These are phyloP conservation scores for Sitophilus oryzae DNA, from an alignment of 1,140 invertebrate genomes.

Conservation along the genomic window DNA sequence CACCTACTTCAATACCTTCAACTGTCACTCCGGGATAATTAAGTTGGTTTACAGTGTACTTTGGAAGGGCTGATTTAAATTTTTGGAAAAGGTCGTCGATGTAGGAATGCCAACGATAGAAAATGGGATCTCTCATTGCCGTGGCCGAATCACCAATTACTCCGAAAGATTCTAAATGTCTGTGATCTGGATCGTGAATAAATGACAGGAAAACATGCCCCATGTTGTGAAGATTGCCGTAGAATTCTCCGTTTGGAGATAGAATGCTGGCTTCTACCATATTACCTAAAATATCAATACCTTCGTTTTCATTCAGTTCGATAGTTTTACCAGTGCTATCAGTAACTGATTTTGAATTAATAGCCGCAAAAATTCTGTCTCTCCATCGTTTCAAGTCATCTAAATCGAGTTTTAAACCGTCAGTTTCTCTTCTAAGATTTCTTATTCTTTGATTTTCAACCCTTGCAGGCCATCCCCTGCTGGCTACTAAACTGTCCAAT, in stretches of 20 bases:
- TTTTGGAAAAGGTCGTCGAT: conserved; percentile 65
- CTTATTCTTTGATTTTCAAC: conserved; percentile 52
- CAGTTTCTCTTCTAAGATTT: conserved; percentile 60
- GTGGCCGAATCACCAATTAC: conserved; percentile 60
- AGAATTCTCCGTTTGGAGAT: conserved; percentile 60
- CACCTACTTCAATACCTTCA: conserved; percentile 47
- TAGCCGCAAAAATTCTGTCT: conserved; percentile 66
- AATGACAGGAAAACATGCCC: conserved; percentile 61
- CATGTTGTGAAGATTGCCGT: conserved; percentile 71
- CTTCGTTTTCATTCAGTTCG: conserved; percentile 39
- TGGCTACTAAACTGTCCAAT: conserved; percentile 59
- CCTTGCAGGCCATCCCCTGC: conserved; percentile 57
- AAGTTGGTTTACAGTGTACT: conserved; percentile 57
- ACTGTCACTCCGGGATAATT: conserved; percentile 58
- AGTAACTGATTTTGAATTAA: conserved; percentile 58
- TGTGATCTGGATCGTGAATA: conserved; percentile 65
- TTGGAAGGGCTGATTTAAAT: conserved; percentile 63
- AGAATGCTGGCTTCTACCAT: conserved; percentile 69
- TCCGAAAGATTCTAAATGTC: conserved; percentile 60
- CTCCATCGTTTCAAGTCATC: conserved; percentile 66
- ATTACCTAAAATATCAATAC: conserved; percentile 75
- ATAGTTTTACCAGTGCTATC: conserved; percentile 40
- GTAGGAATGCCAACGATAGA: conserved; percentile 78
- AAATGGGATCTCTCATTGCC: conserved; percentile 75
- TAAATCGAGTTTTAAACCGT: conserved; percentile 61